phyloP scores from a whole-genome alignment of 2,888 invertebrate genomes.

The Amblyjoppa proteus region DNA sequence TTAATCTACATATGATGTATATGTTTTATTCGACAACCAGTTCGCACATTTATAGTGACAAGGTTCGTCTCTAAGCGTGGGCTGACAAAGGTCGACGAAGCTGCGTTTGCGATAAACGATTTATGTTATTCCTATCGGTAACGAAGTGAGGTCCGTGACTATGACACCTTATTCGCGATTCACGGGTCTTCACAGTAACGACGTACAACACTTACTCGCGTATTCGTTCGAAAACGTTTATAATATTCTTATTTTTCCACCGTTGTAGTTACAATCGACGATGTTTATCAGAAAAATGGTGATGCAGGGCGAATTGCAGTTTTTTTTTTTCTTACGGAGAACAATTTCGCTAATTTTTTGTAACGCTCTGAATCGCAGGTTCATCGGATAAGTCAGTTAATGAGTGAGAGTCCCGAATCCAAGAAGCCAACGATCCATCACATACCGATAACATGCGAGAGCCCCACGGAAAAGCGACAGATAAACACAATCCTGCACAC shows the following conservation, averaged over 20 bases:
- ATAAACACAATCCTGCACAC: conserved; percentile 85
- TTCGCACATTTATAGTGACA: conserved; percentile 72
- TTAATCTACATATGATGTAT: conserved; percentile 76
- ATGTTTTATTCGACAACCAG: conserved; percentile 73
- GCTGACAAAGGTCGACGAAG: conserved; percentile 33
- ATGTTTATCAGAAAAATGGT: conserved; percentile 70
- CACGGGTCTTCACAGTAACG: conserved; percentile 35
- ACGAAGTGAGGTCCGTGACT: conserved; percentile 10
- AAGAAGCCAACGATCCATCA: conserved; percentile 83
- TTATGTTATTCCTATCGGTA: conserved; percentile 34
- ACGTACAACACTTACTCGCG: conserved; percentile 12
- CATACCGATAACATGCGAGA: conserved; percentile 81
- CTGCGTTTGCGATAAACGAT: conserved; percentile 18
- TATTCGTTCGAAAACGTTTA: conserved; percentile 1
- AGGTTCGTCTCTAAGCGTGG: conserved; percentile 72
- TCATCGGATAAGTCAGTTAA: conserved; percentile 84
- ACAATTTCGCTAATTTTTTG: conserved; percentile 13
- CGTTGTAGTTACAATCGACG: conserved; percentile 9
- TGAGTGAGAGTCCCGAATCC: conserved; percentile 82
- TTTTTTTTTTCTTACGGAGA: not conserved
- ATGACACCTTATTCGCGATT: conserved; percentile 26
- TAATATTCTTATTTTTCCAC: not conserved
- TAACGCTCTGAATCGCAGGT: conserved; percentile 74
- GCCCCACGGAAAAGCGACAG: conserved; percentile 81
- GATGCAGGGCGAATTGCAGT: conserved; percentile 16